These are phyloP conservation scores for Pelusios castaneus DNA, from an alignment of 2,113 vertebrate species.

Conservation along the genomic window DNA sequence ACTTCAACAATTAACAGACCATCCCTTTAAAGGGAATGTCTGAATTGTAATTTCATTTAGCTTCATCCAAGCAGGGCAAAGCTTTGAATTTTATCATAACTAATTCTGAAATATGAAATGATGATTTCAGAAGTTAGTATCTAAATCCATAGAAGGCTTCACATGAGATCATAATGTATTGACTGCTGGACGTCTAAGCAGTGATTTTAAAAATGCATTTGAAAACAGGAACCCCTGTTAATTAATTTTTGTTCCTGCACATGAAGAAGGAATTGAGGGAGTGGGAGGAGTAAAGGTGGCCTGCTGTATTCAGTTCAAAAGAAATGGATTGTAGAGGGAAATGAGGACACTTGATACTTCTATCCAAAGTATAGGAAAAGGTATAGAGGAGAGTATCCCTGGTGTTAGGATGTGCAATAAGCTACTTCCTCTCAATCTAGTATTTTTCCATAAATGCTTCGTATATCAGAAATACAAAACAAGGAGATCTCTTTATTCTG, in stretches of 20 bases:
- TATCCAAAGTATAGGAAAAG: not conserved
- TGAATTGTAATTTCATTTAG: conserved; percentile 61
- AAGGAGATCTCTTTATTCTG: not conserved
- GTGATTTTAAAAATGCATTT: not conserved
- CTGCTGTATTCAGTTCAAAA: not conserved
- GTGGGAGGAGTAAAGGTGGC: not conserved
- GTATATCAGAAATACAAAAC: not conserved
- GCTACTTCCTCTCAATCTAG: not conserved
- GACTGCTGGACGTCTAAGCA: not conserved
- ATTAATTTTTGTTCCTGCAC: not conserved
- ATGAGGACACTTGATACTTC: not conserved
- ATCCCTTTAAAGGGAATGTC: conserved; percentile 58
- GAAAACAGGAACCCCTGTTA: not conserved
- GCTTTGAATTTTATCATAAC: conserved; percentile 4
- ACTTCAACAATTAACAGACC: conserved; percentile 69
- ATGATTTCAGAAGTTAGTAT: not conserved
- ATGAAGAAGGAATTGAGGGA: not conserved
- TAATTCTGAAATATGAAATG: conserved; percentile 22
- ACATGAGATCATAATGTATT: not conserved
- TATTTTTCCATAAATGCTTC: not conserved
- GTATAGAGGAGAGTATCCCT: not conserved
- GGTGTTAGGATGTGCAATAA: not conserved
- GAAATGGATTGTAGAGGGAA: not conserved
- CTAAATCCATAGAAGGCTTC: not conserved
- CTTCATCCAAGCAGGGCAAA: conserved; percentile 35